Evolutionary conservation across 1,140 invertebrate genomes (phyloP).

Genomic region (Cotesia vestalis): DNA sequence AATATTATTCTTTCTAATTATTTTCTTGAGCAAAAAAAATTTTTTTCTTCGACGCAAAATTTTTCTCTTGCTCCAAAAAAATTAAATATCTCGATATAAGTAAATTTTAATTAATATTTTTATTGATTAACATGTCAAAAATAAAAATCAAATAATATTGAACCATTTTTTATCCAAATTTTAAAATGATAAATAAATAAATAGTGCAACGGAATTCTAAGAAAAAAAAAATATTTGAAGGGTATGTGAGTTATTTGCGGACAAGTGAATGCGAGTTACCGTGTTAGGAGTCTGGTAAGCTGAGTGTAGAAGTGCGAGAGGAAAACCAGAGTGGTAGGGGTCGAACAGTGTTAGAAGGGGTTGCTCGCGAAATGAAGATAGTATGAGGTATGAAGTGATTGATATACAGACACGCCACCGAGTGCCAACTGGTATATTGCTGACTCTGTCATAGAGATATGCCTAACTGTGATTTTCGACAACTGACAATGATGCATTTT

Average conservation of each 20-base stretch:
- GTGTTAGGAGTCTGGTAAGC: not conserved
- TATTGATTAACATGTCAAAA: too few relatives aligned
- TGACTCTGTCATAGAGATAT: slow-evolving; percentile 14
- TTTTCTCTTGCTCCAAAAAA: too few relatives aligned
- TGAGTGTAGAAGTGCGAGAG: slow-evolving; percentile 7
- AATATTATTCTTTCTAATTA: too few relatives aligned
- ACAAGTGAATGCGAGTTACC: not conserved
- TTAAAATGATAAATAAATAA: not conserved
- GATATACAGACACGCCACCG: slow-evolving; percentile 17
- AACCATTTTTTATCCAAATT: not conserved
- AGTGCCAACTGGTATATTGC: slow-evolving; percentile 20
- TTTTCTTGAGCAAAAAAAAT: too few relatives aligned
- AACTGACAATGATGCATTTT: slow-evolving; percentile 14
- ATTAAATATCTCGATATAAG: too few relatives aligned
- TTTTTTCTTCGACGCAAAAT: too few relatives aligned
- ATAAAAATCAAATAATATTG: too few relatives aligned
- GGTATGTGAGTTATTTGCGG: slow-evolving; percentile 2
- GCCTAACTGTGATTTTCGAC: not conserved
- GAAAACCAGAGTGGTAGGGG: slow-evolving; percentile 21
- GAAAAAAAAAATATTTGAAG: slow-evolving; percentile 15
- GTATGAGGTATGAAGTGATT: slow-evolving; percentile 17
- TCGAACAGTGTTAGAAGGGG: not conserved
- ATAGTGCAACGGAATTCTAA: not conserved
- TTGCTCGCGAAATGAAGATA: not conserved
- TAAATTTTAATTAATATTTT: too few relatives aligned